phyloP scores from a whole-genome alignment of 2,888 invertebrate genomes.

The Pachymerium ferrugineum region DNA sequence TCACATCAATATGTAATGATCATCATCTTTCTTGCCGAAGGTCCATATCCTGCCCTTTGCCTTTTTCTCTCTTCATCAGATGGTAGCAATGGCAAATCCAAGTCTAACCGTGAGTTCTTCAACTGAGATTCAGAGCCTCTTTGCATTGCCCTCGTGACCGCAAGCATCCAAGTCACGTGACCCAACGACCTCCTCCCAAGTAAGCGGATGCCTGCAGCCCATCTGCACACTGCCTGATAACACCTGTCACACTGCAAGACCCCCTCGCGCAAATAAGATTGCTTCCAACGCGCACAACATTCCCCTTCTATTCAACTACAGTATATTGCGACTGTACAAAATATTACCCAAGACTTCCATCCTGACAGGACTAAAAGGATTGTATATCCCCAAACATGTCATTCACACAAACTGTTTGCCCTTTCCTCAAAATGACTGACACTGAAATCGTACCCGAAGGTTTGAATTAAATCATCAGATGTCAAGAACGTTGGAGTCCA shows the following conservation, averaged over 20 bases:
- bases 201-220: conserved; percentile 9
- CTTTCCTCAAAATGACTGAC: not conserved
- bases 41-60: no score
- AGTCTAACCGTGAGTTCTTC: not conserved
- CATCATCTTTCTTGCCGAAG: not conserved
- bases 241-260: conserved; percentile 1
- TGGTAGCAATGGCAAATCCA: not conserved
- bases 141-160: not conserved
- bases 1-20: no score
- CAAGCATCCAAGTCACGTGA: conserved; percentile 14
- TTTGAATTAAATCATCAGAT: conserved; percentile 6
- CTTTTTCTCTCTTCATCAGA: not conserved
- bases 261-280: conserved; percentile 13
- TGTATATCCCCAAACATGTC: conserved; percentile 1
- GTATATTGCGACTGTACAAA: not conserved
- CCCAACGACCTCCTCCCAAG: conserved; percentile 14
- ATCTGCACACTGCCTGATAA: conserved; percentile 18
- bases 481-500: not conserved
- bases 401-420: not conserved
- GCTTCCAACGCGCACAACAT: not conserved
- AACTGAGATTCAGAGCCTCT: not conserved
- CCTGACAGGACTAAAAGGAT: not conserved
- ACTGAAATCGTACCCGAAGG: not conserved
- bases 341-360: conserved; percentile 1
- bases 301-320: conserved; percentile 1